These are phyloP conservation scores for Gonatopus flavifemur DNA, from an alignment of 1,140 invertebrate genomes.

Conservation along the genomic window DNA sequence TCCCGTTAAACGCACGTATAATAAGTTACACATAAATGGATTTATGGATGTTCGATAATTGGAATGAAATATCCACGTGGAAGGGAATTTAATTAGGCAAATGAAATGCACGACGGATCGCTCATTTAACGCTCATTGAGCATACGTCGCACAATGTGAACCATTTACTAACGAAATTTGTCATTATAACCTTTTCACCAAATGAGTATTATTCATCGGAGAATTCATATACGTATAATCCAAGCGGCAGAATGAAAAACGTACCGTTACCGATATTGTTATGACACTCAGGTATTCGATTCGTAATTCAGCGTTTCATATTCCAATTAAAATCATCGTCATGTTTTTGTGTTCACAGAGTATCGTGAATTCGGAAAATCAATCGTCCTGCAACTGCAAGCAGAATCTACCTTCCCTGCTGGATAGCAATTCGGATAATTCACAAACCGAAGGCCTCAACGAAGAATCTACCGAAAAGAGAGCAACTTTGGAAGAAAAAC, in stretches of 20 bases:
- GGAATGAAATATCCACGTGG: too few relatives aligned
- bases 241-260: too few relatives aligned
- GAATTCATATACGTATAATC: too few relatives aligned
- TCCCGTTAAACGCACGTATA: too few relatives aligned
- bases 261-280: too few relatives aligned
- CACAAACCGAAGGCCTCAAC: conserved; percentile 2
- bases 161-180: too few relatives aligned
- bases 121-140: conserved; percentile 32
- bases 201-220: too few relatives aligned
- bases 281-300: too few relatives aligned
- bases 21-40: too few relatives aligned
- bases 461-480: background rate
- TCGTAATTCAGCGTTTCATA: background rate
- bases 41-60: too few relatives aligned
- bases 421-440: too few relatives aligned
- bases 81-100: conserved; percentile 29
- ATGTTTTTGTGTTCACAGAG: conserved; percentile 24
- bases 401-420: conserved; percentile 9
- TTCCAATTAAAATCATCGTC: conserved; percentile 6
- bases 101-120: conserved; percentile 32
- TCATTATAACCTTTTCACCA: too few relatives aligned
- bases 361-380: conserved; percentile 11
- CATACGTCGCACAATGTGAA: background rate
- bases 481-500: background rate
- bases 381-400: conserved; percentile 18